Percentiles rank a stretch among this genome's conserved stretches.
Evolutionary conservation across 2,797 vertebrate genomes (phyloP).

Genomic region (Ctenopoma multispine): DNA sequence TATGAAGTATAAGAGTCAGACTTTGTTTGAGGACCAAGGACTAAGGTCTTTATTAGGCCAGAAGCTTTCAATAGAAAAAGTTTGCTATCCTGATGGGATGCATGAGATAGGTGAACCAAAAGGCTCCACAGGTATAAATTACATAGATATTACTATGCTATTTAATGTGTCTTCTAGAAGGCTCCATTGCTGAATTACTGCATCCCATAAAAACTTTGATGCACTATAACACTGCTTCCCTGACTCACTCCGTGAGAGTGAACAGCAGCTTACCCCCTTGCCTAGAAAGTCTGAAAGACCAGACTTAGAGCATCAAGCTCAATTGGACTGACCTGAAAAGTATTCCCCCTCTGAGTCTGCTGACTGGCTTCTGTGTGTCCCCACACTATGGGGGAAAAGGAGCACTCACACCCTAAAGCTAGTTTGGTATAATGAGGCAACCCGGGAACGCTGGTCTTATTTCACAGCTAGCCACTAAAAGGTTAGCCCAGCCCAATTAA

Average conservation of each 20-base stretch:
- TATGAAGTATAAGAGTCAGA: too few relatives aligned
- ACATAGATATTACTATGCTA: too few relatives aligned
- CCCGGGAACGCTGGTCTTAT: slow-evolving; percentile 76
- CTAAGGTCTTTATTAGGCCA: too few relatives aligned
- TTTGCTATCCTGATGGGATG: too few relatives aligned
- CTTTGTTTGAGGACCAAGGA: too few relatives aligned
- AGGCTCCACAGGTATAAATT: background rate
- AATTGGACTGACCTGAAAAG: slow-evolving; percentile 78
- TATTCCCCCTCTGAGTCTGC: slow-evolving; percentile 67
- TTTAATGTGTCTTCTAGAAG: background rate
- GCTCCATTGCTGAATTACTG: background rate
- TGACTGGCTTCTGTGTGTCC: slow-evolving; percentile 57
- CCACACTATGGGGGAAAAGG: slow-evolving; percentile 59
- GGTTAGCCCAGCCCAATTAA: slow-evolving; percentile 86
- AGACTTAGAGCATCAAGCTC: slow-evolving; percentile 61
- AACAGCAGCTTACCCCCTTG: slow-evolving; percentile 10
- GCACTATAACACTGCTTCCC: background rate
- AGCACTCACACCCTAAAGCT: slow-evolving; percentile 67
- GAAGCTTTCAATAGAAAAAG: too few relatives aligned
- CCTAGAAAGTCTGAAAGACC: slow-evolving; percentile 51
- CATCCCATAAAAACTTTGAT: background rate
- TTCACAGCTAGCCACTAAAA: slow-evolving; percentile 79
- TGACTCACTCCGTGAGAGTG: background rate
- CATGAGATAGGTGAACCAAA: background rate
- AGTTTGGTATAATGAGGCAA: slow-evolving; percentile 81